Base-by-base conservation (phyloP, 2,888 invertebrate genomes). In the Gymnocheta viridis region DNA sequence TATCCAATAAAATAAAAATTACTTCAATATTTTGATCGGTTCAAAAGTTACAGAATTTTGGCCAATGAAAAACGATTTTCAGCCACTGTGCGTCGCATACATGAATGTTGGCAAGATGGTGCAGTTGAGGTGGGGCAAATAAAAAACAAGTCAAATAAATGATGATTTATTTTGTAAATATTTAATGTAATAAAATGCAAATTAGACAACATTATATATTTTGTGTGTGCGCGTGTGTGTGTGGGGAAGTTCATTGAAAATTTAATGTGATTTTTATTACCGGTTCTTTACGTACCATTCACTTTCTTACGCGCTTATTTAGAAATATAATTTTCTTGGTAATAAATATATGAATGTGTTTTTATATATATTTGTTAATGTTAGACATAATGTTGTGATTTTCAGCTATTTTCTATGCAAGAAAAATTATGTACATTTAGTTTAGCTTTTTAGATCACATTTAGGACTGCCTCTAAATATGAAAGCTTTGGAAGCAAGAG, bases 91-190 rank as follows among this genome's bases (percentile, higher is more conserved):
- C n/a, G n/a, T 24, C 14, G 0, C 10, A 17, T 54, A 51, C 27
- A 4, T 17, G 60, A 6, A 35, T 10, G 24, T 22, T 9, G 4
- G 7, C 10, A 51, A 22, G 1, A 14, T 27, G 22, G 47, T n/a
- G 38, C 4, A 3, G 47, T 6, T n/a, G n/a, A 19, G 32, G n/a
- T 14, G 32, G 35, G 38, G 35, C 9, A 35, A 27, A 4, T 19
- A 47, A n/a, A 14, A 12, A 58, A 49, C 44, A 32, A 38, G 32
- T 27, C 17, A 72, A 56, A 64, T 35, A 69, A 74, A 81, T 69
- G 69, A 81, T 76, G 69, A 81, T 76, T 76, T 81, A 81, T 76
- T 69, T 54, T 19, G 44, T 44, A 58, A 54, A 74, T 54, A 81
- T 74, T 70, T 54, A 44, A 41, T 54, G 44, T 64, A 72, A 72